Percentiles rank a stretch among this genome's conserved stretches.
Evolutionary conservation across 1,140 invertebrate species (phyloP).

Genomic region (Sitobion miscanthi): DNA sequence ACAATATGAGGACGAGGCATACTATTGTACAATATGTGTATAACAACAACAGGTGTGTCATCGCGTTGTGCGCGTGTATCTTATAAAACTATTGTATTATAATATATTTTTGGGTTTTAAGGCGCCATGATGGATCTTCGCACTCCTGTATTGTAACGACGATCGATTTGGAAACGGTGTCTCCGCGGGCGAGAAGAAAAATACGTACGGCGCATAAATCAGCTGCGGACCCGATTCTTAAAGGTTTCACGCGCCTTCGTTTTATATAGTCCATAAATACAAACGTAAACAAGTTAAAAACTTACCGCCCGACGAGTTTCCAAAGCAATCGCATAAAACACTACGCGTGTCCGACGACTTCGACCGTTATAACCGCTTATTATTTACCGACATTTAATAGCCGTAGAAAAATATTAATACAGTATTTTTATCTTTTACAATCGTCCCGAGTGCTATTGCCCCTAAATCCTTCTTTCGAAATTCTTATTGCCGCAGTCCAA

Average conservation of each 20-base stretch:
- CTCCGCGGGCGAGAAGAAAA: not conserved
- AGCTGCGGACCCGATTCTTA: not conserved
- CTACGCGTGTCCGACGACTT: not conserved
- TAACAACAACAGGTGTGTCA: too few relatives aligned
- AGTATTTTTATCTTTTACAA: conserved; percentile 22
- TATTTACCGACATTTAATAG: conserved; percentile 21
- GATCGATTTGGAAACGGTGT: not conserved
- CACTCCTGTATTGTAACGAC: not conserved
- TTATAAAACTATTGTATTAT: not conserved
- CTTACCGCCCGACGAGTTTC: not conserved
- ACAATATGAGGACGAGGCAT: too few relatives aligned
- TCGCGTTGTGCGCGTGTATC: not conserved
- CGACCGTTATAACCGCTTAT: not conserved
- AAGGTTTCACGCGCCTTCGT: not conserved
- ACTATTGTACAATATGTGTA: not conserved
- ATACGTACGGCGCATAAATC: not conserved
- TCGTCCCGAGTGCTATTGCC: conserved; percentile 8
- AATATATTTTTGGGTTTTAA: not conserved
- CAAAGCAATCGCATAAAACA: conserved; percentile 4
- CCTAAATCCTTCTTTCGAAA: not conserved
- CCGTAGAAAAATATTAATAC: conserved; percentile 11
- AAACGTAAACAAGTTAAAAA: conserved; percentile 15
- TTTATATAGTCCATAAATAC: conserved; percentile 6
- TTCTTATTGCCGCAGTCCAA: not conserved
- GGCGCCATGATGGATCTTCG: not conserved